Percentiles rank a stretch among this genome's conserved stretches.
Evolutionary conservation across 2,113 vertebrate species (phyloP).

Genomic region (Nerophis lumbriciformis): DNA sequence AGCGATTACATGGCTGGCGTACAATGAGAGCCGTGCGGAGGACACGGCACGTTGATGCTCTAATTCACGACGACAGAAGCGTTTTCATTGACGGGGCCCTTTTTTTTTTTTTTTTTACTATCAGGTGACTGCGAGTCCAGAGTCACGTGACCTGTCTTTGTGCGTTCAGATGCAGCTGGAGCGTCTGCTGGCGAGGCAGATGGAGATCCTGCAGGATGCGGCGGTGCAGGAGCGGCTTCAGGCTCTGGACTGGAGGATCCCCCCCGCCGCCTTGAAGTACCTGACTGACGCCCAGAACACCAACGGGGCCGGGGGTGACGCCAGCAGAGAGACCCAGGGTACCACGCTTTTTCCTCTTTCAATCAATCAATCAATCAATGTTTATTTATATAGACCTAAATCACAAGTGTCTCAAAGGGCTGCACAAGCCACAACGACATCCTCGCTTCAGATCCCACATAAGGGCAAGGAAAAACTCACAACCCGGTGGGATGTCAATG

Average conservation of each 20-base stretch:
- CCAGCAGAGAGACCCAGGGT: conserved; percentile 75
- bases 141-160: background rate
- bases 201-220: conserved; percentile 88
- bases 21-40: conserved; percentile 4
- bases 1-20: conserved; percentile 41
- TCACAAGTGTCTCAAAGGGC: no score
- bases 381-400: no score
- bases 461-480: no score
- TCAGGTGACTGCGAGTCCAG: background rate
- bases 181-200: conserved; percentile 86
- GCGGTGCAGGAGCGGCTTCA: conserved; percentile 82
- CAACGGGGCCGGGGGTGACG: conserved; percentile 74
- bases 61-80: conserved; percentile 30
- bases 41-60: conserved; percentile 2
- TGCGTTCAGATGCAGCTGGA: conserved; percentile 79
- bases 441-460: no score
- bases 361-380: no score
- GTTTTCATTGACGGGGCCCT: background rate
- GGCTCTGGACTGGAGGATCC: conserved; percentile 79
- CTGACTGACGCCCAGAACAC: conserved; percentile 78
- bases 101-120: background rate
- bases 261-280: conserved; percentile 77
- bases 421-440: no score
- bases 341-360: conserved; percentile 1
- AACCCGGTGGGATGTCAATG: no score